Percentiles rank a stretch among this genome's conserved stretches.
Evolutionary conservation across 2,797 vertebrate genomes (phyloP).

Genomic region (Epinephelus coioides): DNA sequence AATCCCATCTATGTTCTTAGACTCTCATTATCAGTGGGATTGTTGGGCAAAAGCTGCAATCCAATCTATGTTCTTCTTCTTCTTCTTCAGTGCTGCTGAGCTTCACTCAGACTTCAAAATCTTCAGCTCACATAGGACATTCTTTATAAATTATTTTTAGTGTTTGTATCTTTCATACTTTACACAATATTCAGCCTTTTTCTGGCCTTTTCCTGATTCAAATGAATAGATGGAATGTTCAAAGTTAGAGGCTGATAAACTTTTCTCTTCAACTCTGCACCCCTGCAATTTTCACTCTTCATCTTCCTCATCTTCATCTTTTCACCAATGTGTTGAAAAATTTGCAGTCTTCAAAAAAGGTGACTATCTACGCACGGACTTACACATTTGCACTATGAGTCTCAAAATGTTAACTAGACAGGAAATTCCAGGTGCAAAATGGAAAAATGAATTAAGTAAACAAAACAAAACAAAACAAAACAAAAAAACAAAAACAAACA

Average conservation of each 20-base stretch:
- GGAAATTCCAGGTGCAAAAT: background rate
- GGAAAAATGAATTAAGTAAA: background rate
- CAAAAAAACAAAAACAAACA: no score
- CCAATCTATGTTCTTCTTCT: background rate
- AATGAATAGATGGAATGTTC: background rate
- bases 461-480: no score
- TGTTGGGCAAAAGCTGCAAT: conserved; percentile 9
- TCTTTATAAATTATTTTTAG: background rate
- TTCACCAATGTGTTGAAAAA: background rate
- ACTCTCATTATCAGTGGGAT: background rate
- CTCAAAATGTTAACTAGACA: background rate
- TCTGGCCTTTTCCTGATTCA: background rate
- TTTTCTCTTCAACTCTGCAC: background rate
- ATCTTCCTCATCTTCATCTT: background rate
- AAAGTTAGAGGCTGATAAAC: background rate
- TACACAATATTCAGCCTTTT: background rate
- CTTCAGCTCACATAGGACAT: background rate
- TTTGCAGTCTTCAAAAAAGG: background rate
- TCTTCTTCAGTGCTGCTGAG: background rate
- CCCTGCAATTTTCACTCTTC: background rate
- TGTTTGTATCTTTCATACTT: background rate
- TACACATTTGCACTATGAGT: background rate
- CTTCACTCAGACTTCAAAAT: background rate
- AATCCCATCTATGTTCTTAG: background rate
- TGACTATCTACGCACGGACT: background rate